Conservation (phyloP, 2,797 vertebrate genomes). For the Gallinago stenura region DNA sequence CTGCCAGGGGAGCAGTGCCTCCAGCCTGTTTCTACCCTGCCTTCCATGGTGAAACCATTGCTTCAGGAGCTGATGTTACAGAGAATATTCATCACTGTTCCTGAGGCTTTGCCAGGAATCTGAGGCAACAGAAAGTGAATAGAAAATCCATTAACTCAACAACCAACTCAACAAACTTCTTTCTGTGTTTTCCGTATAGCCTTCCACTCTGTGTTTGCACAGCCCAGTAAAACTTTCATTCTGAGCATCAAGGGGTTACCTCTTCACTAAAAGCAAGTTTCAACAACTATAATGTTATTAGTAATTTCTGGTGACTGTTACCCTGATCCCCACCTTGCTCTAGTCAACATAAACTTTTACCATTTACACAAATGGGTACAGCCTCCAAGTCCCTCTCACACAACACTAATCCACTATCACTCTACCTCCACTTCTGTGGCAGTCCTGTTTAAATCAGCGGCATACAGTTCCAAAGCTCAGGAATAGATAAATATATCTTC, state of each 20-base stretch:
- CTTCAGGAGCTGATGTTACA: neutral
- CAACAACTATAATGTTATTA: neutral
- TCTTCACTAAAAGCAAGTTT: neutral
- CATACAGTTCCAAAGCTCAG: neutral
- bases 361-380: neutral
- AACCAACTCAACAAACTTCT: neutral
- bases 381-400: fast-evolving
- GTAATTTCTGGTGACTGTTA: neutral
- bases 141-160: neutral
- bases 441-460: neutral
- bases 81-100: neutral
- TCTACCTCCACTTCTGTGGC: neutral
- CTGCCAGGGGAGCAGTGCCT: neutral
- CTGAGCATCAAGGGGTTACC: neutral
- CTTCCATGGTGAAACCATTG: fast-evolving
- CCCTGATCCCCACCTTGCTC: neutral
- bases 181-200: neutral
- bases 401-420: neutral
- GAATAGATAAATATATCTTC: neutral
- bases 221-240: neutral
- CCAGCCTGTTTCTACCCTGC: neutral
- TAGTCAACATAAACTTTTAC: neutral
- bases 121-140: neutral
- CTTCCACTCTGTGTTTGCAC: neutral
- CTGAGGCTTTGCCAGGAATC: neutral